These are phyloP conservation scores for Tuberolachnus salignus DNA, from an alignment of 2,888 invertebrate genomes.

Conservation along the genomic window DNA sequence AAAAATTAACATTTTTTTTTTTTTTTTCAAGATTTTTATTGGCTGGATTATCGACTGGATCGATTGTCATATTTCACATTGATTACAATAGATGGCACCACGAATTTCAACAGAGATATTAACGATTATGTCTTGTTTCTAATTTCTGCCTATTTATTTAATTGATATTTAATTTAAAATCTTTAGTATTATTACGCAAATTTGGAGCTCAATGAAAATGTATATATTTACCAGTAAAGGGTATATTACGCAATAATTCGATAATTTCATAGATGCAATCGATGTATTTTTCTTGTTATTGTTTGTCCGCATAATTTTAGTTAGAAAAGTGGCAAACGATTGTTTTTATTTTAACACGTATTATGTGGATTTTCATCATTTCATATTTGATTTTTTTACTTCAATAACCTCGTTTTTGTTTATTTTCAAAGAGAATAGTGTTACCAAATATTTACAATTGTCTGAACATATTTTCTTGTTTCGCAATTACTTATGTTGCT, in stretches of 20 bases:
- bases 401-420: conserved; percentile 14
- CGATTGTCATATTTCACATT: conserved; percentile 98
- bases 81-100: conserved; percentile 99
- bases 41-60: conserved; percentile 95
- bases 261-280: background rate
- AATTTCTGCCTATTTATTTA: background rate
- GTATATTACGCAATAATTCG: conserved; percentile 22
- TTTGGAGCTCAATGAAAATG: conserved; percentile 38
- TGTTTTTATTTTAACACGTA: background rate
- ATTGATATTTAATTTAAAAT: conserved; percentile 7
- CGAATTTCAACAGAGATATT: conserved; percentile 93
- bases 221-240: conserved; percentile 4
- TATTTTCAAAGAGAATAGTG: conserved; percentile 18
- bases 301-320: background rate
- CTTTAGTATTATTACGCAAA: conserved; percentile 9
- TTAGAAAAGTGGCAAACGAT: background rate
- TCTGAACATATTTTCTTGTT: background rate
- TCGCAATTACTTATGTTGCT: background rate
- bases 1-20: conserved; percentile 14
- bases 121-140: conserved; percentile 61
- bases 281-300: background rate
- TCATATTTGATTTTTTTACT: conserved; percentile 26
- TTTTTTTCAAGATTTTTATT: conserved; percentile 80
- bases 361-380: no score
- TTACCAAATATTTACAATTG: conserved; percentile 43